These are phyloP conservation scores for Apoderus coryli DNA, from an alignment of 2,888 invertebrate species.

Conservation along the genomic window DNA sequence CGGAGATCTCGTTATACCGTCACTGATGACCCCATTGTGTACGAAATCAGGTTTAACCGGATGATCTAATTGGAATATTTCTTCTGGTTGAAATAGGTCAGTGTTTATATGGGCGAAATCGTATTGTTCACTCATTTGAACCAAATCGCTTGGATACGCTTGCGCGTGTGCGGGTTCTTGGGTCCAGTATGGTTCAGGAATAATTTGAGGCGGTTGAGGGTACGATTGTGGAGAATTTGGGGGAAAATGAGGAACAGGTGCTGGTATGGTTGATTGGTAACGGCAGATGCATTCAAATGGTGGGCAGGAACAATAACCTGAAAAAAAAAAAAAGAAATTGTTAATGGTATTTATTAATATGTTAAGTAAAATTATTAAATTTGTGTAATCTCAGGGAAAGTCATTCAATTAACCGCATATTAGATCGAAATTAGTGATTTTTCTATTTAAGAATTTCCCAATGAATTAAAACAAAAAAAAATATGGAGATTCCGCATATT, in stretches of 20 bases:
- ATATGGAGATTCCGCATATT: no score
- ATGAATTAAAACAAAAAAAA: no score
- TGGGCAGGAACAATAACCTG: constrained; percentile 56
- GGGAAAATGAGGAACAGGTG: constrained; percentile 26
- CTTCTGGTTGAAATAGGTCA: constrained; percentile 62
- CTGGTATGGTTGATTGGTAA: constrained; percentile 26
- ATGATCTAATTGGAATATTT: constrained; percentile 63
- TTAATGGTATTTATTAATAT: constrained; percentile 1
- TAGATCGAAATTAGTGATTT: constrained; percentile 1
- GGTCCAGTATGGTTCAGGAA: constrained; percentile 29
- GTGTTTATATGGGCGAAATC: constrained; percentile 46
- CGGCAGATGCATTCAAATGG: constrained; percentile 62
- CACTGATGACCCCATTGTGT: constrained; percentile 31
- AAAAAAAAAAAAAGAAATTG: constrained; percentile 19
- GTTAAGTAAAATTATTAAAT: constrained; percentile 9
- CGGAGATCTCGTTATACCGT: constrained; percentile 43
- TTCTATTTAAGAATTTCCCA: no score
- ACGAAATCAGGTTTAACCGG: constrained; percentile 49
- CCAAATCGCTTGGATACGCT: constrained; percentile 26
- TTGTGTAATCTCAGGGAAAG: no score
- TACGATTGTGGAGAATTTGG: constrained; percentile 15
- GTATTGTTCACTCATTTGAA: constrained; percentile 32
- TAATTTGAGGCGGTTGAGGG: constrained; percentile 13
- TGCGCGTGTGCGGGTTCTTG: constrained; percentile 33
- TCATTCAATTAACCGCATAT: not conserved